phyloP scores from a whole-genome alignment of 1,140 invertebrate species.

The Drosophila micromelanica region DNA sequence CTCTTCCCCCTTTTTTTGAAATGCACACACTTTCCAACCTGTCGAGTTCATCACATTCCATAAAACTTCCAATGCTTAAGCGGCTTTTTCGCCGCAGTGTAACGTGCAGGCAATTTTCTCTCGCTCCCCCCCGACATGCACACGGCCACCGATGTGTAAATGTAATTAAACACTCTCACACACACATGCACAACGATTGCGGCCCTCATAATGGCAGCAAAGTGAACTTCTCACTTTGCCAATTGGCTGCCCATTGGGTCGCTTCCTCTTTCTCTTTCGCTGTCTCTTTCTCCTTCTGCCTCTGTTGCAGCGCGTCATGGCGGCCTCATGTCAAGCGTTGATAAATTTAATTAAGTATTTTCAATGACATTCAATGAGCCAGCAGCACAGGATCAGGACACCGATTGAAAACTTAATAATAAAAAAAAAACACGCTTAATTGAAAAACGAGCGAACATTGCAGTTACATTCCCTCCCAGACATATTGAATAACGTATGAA shows the following conservation, averaged over 20 bases:
- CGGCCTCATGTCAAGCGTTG: conserved; percentile 73
- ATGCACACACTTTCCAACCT: not conserved
- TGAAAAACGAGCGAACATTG: conserved; percentile 53
- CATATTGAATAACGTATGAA: conserved; percentile 13
- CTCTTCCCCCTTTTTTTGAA: not conserved
- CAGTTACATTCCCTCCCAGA: not conserved
- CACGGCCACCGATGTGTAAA: conserved; percentile 66
- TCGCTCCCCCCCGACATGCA: not conserved
- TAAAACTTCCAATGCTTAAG: not conserved
- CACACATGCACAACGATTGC: conserved; percentile 17
- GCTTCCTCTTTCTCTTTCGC: not conserved
- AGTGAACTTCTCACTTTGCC: conserved; percentile 75
- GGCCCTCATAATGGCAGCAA: conserved; percentile 68
- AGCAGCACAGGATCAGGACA: conserved; percentile 24
- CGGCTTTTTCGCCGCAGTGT: conserved; percentile 8
- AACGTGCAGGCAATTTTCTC: conserved; percentile 5
- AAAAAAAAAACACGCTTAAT: conserved; percentile 56
- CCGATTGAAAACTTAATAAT: conserved; percentile 8
- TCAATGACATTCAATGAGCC: conserved; percentile 70
- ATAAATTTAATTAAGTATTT: conserved; percentile 83
- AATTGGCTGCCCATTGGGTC: conserved; percentile 60
- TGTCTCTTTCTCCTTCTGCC: not conserved
- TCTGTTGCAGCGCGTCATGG: conserved; percentile 1
- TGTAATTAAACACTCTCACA: conserved; percentile 74
- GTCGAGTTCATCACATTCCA: too few relatives aligned